Evolutionary conservation across 2,113 vertebrate species (phyloP), one percentile per base, ranked within the genome.

Genomic region (Macaca mulatta): DNA sequence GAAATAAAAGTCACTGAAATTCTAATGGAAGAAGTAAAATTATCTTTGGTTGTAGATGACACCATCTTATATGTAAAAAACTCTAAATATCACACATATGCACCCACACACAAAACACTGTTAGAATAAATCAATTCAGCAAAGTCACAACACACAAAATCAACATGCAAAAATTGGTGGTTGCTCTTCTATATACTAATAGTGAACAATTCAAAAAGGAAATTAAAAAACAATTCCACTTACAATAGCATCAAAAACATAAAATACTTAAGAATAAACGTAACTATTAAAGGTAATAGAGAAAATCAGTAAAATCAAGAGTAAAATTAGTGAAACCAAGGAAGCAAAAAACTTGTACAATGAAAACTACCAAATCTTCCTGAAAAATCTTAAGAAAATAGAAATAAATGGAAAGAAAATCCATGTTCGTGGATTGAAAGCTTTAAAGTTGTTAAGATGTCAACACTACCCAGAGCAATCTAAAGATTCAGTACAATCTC

Each of bases 211-310:
- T 43, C 35, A 25, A 64, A 89, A 78, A 72, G 30, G 23, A 89
- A 92, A 93, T 61, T 25, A 64, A 74, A 45, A 93, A 50, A 52
- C 9, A 64, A 40, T 25, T 12, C 45, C 4, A 59, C 72, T 83
- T 89, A 1, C n/a, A 38, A 72, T 16, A 52, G 59, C 7, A 38
- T 80, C 20, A 48, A 69, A 48, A 64, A 61, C 2, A 79, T 82
- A 75, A 90, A 87, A 89, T 35, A 84, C 14, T 69, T 75, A 59
- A 40, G 23, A 94, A 94, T 82, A 89, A 89, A 40, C 40, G 83
- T 9, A 55, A 64, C 5, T 64, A 64, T 64, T 64, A 64, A 64
- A 32, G 61, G 30, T 12, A 64, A 64, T 64, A 30, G 27, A 64
- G 61, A 64, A 13, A 30, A 64, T 30, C 27, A 64, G 61, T 64